Evolutionary conservation across 2,888 invertebrate species (phyloP).

Genomic region (Sarcophaga caerulescens): DNA sequence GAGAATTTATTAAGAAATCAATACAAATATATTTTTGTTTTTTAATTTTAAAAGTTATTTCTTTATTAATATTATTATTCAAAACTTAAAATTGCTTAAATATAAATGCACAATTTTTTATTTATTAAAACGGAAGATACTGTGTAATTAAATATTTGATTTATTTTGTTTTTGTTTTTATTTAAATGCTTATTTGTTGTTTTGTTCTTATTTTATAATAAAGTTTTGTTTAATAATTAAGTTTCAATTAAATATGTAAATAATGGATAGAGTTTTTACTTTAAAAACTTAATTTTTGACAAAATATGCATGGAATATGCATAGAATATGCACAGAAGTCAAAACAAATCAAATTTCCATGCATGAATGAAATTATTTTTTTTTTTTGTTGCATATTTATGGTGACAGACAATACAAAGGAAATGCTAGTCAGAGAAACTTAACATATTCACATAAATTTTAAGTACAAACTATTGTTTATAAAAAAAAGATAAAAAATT

Average conservation of each 20-base stretch:
- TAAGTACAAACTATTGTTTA: conserved; percentile 59
- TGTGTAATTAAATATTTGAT: conserved; percentile 5
- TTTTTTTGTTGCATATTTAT: too few relatives aligned
- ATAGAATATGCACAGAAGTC: neutral
- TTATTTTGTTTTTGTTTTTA: neutral
- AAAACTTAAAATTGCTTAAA: conserved; percentile 66
- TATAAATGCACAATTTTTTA: conserved; percentile 52
- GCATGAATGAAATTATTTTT: too few relatives aligned
- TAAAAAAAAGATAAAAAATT: too few relatives aligned
- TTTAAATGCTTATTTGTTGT: conserved; percentile 18
- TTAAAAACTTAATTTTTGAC: neutral
- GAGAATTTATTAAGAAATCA: too few relatives aligned
- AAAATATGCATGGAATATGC: neutral
- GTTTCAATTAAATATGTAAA: neutral
- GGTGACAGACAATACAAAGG: too few relatives aligned
- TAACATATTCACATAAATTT: conserved; percentile 31
- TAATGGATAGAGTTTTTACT: neutral
- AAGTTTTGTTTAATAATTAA: neutral
- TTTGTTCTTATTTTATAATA: neutral
- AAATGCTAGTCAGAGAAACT: too few relatives aligned
- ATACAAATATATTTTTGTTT: neutral
- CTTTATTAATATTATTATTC: conserved; percentile 52
- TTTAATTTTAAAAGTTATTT: conserved; percentile 49
- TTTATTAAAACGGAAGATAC: conserved; percentile 53
- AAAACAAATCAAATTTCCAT: too few relatives aligned